A percentile compares a stretch with the other conserved stretches of the same genome.
These are phyloP conservation scores for Ormia ochracea DNA, from an alignment of 2,888 invertebrate species.

Conservation along the genomic window DNA sequence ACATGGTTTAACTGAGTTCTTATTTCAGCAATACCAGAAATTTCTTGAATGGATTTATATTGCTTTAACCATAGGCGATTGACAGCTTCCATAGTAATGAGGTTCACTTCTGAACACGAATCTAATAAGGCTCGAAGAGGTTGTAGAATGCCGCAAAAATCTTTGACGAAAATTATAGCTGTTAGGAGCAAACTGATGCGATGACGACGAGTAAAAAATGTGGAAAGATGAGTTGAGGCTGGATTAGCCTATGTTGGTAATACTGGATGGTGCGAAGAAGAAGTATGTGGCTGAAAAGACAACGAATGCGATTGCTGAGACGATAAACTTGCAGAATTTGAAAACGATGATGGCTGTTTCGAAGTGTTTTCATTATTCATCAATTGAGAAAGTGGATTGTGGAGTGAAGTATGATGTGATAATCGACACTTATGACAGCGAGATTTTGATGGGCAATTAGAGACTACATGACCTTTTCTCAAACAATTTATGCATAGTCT, in stretches of 20 bases:
- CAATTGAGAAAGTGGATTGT: background rate
- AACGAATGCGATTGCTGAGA: background rate
- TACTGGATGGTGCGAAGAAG: conserved; percentile 1
- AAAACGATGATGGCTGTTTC: no score
- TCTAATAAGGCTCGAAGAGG: conserved; percentile 30
- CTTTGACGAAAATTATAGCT: conserved; percentile 9
- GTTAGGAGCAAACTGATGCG: background rate
- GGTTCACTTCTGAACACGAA: conserved; percentile 28
- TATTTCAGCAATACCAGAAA: conserved; percentile 2
- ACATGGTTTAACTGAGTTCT: background rate
- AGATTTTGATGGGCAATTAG: background rate
- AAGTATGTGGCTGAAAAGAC: background rate
- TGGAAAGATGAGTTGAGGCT: background rate
- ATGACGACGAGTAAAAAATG: background rate
- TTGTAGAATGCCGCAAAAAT: conserved; percentile 15
- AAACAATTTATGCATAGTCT: background rate
- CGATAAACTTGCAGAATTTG: background rate
- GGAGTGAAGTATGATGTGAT: background rate
- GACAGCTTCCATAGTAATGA: conserved; percentile 12
- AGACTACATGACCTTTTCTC: background rate
- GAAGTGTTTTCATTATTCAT: no score
- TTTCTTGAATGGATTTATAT: background rate
- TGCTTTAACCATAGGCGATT: background rate
- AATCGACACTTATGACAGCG: background rate
- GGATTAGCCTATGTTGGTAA: background rate